Evolutionary conservation across 64 coral and sea anemone species (phyloP), one percentile per base, ranked within the genome.

Genomic region (Trachythela sp.): DNA sequence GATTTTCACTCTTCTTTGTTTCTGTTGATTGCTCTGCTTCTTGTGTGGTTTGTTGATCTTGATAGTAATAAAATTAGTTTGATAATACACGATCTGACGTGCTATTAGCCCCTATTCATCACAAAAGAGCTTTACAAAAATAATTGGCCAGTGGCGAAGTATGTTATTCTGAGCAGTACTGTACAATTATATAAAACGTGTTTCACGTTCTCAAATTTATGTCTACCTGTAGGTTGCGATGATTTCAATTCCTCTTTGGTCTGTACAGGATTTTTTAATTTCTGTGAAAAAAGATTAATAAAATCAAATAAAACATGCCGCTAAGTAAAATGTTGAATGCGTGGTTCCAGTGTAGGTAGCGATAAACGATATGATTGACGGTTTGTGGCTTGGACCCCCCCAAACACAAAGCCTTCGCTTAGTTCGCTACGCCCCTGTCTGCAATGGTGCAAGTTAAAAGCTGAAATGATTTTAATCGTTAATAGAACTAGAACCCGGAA

Each of bases 261-360:
- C 17, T 64, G 56, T 8, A 24, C 56, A 64, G 89, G 83, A 72
- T 85, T 86, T 86, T 91, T 91, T 85, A 91, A 85, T 91, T 91
- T 58, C 89, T 91, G 56, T 71, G 34, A 70, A 72, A 48, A 43
- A 24, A 0, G 33, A 27, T 40, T 52, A 52, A 24, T 64, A 64
- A 64, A 64, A 64, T 64, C 5, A 64, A 20, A n/a, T 64, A 0
- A n/a, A 64, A 18, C 20, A 64, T 8, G 0, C 26, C 22, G 26
- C 4, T 64, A n/a, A 26, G 0, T n/a, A 64, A n/a, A n/a, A n/a
- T n/a, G n/a, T n/a, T 64, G 20, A 64, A 20, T 24, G 20, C 4
- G 4, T n/a, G 0, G 22, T 64, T n/a, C 8, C 24, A n/a, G 56
- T 64, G 22, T 1, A 20, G 26, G 20, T 8, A 27, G 6, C 1